phyloP scores from a whole-genome alignment of 2,888 invertebrate genomes.

The Xestia xanthographa region DNA sequence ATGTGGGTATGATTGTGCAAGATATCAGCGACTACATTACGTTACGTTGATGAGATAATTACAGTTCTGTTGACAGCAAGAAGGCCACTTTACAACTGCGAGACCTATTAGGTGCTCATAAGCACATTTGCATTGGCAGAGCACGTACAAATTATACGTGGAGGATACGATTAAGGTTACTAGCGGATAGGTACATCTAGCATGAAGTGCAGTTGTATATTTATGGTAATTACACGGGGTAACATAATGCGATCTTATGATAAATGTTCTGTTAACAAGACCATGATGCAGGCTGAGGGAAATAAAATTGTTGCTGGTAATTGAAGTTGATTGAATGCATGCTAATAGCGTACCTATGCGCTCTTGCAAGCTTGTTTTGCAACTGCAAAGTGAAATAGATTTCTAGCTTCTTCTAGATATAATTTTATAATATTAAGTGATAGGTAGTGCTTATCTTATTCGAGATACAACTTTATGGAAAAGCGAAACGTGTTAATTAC shows the following conservation, averaged over 20 bases:
- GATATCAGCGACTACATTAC: conserved; percentile 73
- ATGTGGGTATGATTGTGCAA: conserved; percentile 77
- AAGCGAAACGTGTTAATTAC: not conserved
- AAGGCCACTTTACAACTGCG: conserved; percentile 56
- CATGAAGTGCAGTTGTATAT: conserved; percentile 50
- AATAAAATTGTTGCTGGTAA: conserved; percentile 53
- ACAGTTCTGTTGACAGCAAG: conserved; percentile 73
- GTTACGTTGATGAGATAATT: conserved; percentile 79
- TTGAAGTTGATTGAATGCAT: conserved; percentile 42
- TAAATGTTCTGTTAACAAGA: conserved; percentile 65
- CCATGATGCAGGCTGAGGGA: conserved; percentile 22
- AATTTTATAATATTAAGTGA: not conserved
- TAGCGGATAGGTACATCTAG: conserved; percentile 42
- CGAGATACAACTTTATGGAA: not conserved
- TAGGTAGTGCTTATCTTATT: not conserved
- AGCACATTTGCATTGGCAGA: conserved; percentile 55
- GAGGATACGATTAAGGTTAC: conserved; percentile 49
- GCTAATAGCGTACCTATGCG: conserved; percentile 21
- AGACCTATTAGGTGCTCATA: conserved; percentile 54
- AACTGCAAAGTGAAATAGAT: not conserved
- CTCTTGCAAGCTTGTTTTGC: conserved; percentile 1
- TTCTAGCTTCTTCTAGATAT: not conserved
- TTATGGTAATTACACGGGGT: conserved; percentile 57
- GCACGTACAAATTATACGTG: conserved; percentile 51
- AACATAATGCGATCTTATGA: conserved; percentile 51